phyloP scores from a whole-genome alignment of 2,797 vertebrate genomes.

The Borostomias antarcticus region DNA sequence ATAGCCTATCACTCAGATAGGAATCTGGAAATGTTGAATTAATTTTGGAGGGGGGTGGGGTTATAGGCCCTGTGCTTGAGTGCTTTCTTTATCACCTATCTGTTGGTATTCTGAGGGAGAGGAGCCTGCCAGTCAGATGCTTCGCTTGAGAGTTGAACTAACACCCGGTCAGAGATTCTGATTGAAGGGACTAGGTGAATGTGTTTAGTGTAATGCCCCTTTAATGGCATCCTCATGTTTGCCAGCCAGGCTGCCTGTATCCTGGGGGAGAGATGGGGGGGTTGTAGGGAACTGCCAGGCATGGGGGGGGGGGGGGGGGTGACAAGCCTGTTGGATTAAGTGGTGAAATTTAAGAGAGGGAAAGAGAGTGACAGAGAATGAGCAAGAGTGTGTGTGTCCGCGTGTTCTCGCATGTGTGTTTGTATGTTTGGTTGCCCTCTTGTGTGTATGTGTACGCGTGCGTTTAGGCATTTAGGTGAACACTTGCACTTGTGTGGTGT shows the following conservation, averaged over 20 bases:
- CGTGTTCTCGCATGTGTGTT: neutral
- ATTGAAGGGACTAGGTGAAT: conserved; percentile 88
- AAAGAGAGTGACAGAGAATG: conserved; percentile 30
- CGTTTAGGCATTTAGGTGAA: conserved; percentile 25
- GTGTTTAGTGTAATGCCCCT: conserved; percentile 89
- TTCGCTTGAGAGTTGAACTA: conserved; percentile 88
- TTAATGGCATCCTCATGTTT: conserved; percentile 86
- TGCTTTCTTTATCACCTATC: conserved; percentile 91
- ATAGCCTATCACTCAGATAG: conserved; percentile 91
- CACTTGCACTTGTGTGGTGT: too few relatives aligned
- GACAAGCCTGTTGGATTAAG: conserved; percentile 41
- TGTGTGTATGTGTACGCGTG: neutral
- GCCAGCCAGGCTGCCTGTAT: conserved; percentile 74
- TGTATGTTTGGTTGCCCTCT: neutral
- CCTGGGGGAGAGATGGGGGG: conserved; percentile 66
- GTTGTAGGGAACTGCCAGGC: conserved; percentile 67
- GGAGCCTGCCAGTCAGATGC: conserved; percentile 80
- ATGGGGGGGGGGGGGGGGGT: neutral
- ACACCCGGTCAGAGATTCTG: conserved; percentile 86
- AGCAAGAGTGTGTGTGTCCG: conserved; percentile 14
- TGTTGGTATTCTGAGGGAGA: conserved; percentile 89
- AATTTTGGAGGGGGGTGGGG: conserved; percentile 86
- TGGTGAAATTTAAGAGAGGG: conserved; percentile 15
- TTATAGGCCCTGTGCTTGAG: conserved; percentile 85
- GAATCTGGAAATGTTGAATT: conserved; percentile 97